These are phyloP conservation scores for Aleiodes leptofemur DNA, from an alignment of 2,888 invertebrate species.

Conservation along the genomic window DNA sequence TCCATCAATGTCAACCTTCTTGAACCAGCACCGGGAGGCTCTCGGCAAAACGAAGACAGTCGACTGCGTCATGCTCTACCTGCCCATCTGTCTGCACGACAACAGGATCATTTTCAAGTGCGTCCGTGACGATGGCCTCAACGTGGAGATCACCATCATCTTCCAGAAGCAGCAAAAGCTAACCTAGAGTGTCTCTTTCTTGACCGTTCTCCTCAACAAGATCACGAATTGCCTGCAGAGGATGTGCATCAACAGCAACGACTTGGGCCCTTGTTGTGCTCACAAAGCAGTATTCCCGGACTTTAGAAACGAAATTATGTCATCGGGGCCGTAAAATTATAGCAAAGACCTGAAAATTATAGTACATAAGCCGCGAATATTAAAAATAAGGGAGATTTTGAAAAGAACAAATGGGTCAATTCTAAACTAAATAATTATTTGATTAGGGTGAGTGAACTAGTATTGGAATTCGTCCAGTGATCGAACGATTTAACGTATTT, in stretches of 20 bases:
- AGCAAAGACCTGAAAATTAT: too few species aligned
- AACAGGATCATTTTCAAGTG: constrained; percentile 71
- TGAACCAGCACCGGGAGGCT: constrained; percentile 79
- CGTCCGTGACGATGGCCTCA: constrained; percentile 69
- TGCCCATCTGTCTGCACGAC: constrained; percentile 82
- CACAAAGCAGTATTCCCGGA: constrained; percentile 74
- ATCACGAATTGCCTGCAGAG: constrained; percentile 87
- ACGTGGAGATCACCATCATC: constrained; percentile 69
- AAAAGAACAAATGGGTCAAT: too few species aligned
- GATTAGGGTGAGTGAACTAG: too few species aligned
- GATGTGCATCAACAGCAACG: constrained; percentile 86
- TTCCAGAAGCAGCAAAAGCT: constrained; percentile 71
- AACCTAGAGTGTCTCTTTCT: constrained; percentile 85
- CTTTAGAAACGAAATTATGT: too few species aligned
- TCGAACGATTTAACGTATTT: too few species aligned
- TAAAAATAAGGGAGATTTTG: too few species aligned
- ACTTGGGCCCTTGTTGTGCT: constrained; percentile 84
- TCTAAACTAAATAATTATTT: too few species aligned
- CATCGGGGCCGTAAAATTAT: too few species aligned
- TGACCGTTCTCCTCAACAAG: constrained; percentile 85
- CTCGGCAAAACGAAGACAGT: constrained; percentile 85
- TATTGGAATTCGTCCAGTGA: too few species aligned
- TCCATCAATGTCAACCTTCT: constrained; percentile 69
- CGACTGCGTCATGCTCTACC: constrained; percentile 84
- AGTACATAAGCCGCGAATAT: too few species aligned